A percentile compares a stretch with the other conserved stretches of the same genome.
Evolutionary conservation across 2,888 invertebrate species (phyloP).

Genomic region (Parnassius orleans): DNA sequence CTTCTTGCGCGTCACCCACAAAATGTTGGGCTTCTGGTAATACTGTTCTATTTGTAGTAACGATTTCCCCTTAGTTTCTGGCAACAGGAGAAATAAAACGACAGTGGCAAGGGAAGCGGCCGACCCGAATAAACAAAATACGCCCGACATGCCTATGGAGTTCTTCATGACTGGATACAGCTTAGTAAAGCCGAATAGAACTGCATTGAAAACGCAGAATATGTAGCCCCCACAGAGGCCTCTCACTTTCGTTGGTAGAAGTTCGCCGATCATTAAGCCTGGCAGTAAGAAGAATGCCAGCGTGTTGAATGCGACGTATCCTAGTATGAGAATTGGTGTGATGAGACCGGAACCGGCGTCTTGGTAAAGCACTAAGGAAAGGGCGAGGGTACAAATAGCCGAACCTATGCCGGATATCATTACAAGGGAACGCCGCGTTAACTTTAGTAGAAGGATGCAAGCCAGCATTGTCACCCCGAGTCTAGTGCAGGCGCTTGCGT

Average conservation of each 20-base stretch:
- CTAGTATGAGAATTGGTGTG: slow-evolving; percentile 72
- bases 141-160: slow-evolving; percentile 83
- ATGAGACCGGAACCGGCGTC: slow-evolving; percentile 50
- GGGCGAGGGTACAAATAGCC: slow-evolving; percentile 81
- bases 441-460: slow-evolving; percentile 82
- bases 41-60: slow-evolving; percentile 89
- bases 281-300: slow-evolving; percentile 87
- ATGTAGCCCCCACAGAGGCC: slow-evolving; percentile 88
- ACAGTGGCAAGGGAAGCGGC: slow-evolving; percentile 83
- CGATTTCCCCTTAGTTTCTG: slow-evolving; percentile 87
- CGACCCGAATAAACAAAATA: slow-evolving; percentile 86
- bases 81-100: slow-evolving; percentile 84
- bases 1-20: slow-evolving; percentile 81
- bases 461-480: slow-evolving; percentile 84
- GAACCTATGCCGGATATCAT: slow-evolving; percentile 85
- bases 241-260: slow-evolving; percentile 86
- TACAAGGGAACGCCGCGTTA: slow-evolving; percentile 84
- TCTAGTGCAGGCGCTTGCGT: slow-evolving; percentile 85
- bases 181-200: slow-evolving; percentile 86
- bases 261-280: slow-evolving; percentile 87
- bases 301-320: slow-evolving; percentile 88
- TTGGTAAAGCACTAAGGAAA: slow-evolving; percentile 63
- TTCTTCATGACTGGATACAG: slow-evolving; percentile 83
- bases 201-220: slow-evolving; percentile 86
- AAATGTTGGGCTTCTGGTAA: slow-evolving; percentile 83